Percentiles rank a stretch among this genome's conserved stretches.
Conservation (phyloP, 2,113 vertebrate species). For the Albula goreensis region DNA sequence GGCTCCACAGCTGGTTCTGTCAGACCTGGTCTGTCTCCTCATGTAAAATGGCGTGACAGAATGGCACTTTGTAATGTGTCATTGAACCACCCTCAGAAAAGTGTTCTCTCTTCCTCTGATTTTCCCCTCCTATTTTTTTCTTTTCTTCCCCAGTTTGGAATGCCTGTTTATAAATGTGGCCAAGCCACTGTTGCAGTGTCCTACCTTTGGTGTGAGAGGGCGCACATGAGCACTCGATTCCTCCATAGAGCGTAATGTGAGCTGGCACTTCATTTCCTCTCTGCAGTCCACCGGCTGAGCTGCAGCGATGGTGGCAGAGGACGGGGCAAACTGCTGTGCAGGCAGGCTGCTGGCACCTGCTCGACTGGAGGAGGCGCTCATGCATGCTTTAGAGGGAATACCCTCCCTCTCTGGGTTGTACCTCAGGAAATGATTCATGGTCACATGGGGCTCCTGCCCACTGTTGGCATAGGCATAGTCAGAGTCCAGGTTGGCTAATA, state of each 20-base stretch:
- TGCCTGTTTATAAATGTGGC: background rate
- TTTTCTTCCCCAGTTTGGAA: background rate
- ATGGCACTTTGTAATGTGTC: background rate
- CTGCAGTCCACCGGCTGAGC: background rate
- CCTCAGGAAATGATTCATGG: background rate
- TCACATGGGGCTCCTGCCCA: too few relatives aligned
- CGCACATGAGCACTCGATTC: too few relatives aligned
- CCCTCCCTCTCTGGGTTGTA: too few relatives aligned
- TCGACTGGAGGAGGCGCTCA: too few relatives aligned
- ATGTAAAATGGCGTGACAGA: background rate
- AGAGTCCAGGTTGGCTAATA: background rate
- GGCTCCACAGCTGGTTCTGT: background rate
- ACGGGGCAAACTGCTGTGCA: too few relatives aligned
- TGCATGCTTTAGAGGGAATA: too few relatives aligned
- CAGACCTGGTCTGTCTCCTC: too few relatives aligned
- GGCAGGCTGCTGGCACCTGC: too few relatives aligned
- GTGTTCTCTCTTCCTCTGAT: background rate
- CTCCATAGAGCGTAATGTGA: too few relatives aligned
- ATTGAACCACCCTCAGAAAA: background rate
- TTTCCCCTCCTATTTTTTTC: background rate
- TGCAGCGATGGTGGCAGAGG: too few relatives aligned
- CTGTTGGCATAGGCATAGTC: background rate
- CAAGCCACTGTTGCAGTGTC: background rate
- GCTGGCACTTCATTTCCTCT: background rate
- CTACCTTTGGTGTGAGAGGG: too few relatives aligned